phyloP scores from a whole-genome alignment of 2,113 vertebrate genomes.

The Alaudala cheleensis region DNA sequence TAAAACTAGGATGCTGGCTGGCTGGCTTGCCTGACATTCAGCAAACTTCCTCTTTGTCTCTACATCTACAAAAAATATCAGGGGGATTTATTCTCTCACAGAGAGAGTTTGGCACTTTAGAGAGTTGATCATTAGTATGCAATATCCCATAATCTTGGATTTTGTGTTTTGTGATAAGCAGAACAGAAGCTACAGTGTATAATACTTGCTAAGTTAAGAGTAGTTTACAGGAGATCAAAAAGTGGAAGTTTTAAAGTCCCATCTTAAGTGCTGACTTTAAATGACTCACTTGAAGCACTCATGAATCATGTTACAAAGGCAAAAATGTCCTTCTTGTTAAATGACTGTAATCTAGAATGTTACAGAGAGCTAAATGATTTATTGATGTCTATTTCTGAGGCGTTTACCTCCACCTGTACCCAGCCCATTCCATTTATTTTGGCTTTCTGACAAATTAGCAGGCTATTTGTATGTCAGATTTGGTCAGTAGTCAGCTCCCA shows the following conservation, averaged over 20 bases:
- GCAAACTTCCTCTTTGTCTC: neutral
- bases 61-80: neutral
- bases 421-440: constrained; percentile 57
- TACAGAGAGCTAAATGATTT: constrained; percentile 20
- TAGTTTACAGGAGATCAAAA: neutral
- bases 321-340: constrained; percentile 19
- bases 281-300: neutral
- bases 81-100: neutral
- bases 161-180: neutral
- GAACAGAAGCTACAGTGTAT: neutral
- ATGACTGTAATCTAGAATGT: constrained; percentile 10
- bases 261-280: neutral
- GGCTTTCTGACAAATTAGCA: constrained; percentile 56
- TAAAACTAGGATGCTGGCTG: neutral
- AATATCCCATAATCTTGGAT: neutral
- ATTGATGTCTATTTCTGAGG: constrained; percentile 40
- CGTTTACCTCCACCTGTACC: constrained; percentile 39
- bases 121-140: neutral
- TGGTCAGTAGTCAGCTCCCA: constrained; percentile 37
- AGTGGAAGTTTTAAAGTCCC: neutral
- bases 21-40: neutral
- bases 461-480: constrained; percentile 28
- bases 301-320: neutral
- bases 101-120: neutral
- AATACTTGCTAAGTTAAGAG: neutral